Conservation (phyloP, 2,888 invertebrate genomes). For the Erynnis tages region DNA sequence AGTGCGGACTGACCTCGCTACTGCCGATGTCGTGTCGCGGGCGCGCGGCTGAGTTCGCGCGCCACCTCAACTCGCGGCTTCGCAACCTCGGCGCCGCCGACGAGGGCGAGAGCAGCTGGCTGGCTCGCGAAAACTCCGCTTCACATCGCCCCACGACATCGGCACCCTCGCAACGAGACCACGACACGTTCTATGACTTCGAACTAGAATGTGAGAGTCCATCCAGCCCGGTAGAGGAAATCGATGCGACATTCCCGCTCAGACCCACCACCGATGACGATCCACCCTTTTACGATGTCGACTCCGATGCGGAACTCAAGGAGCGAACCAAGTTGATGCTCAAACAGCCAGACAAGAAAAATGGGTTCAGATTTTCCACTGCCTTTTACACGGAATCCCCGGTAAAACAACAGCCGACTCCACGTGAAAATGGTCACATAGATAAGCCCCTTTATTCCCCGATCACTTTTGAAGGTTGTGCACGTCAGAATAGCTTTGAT, state of each 20-base stretch:
- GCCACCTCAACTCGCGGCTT: slow-evolving; percentile 87
- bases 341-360: slow-evolving; percentile 76
- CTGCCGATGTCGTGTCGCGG: slow-evolving; percentile 90
- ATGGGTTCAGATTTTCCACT: slow-evolving; percentile 71
- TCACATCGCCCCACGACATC: slow-evolving; percentile 48
- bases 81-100: slow-evolving; percentile 84
- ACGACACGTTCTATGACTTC: slow-evolving; percentile 84
- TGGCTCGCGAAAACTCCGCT: slow-evolving; percentile 49
- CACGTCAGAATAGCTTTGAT: slow-evolving; percentile 65
- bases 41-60: slow-evolving; percentile 90
- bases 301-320: slow-evolving; percentile 66
- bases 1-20: slow-evolving; percentile 86
- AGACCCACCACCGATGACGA: slow-evolving; percentile 78
- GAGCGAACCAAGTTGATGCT: slow-evolving; percentile 55
- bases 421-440: slow-evolving; percentile 68
- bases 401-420: slow-evolving; percentile 65
- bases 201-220: slow-evolving; percentile 85
- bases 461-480: slow-evolving; percentile 75
- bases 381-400: slow-evolving; percentile 70
- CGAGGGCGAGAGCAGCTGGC: slow-evolving; percentile 69
- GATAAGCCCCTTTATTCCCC: slow-evolving; percentile 70
- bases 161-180: slow-evolving; percentile 52
- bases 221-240: slow-evolving; percentile 85
- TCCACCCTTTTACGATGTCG: slow-evolving; percentile 78
- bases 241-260: slow-evolving; percentile 76